Evolutionary conservation across 2,797 vertebrate species (phyloP).

Genomic region (Echeneis naucrates): DNA sequence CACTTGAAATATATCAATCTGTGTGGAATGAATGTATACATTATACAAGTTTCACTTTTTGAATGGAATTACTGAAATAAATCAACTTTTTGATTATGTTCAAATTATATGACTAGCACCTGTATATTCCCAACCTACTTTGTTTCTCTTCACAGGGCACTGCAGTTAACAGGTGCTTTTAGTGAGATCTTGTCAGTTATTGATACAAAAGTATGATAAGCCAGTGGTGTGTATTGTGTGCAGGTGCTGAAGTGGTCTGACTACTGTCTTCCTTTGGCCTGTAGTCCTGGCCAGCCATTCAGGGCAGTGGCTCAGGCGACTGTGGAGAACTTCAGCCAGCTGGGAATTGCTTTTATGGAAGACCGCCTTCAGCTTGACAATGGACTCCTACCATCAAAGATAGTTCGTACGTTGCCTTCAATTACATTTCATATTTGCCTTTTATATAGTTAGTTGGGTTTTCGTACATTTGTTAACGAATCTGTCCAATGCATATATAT

Average conservation of each 20-base stretch:
- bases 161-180: background rate
- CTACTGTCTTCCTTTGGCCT: conserved; percentile 91
- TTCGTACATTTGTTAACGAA: background rate
- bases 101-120: too few species aligned
- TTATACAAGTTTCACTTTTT: too few species aligned
- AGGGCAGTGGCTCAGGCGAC: conserved; percentile 90
- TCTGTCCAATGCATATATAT: too few species aligned
- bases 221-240: conserved; percentile 28
- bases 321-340: conserved; percentile 91
- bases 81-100: too few species aligned
- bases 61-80: too few species aligned
- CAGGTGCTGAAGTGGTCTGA: conserved; percentile 93
- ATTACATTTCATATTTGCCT: background rate
- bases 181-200: background rate
- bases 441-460: background rate
- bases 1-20: too few species aligned
- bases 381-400: conserved; percentile 90
- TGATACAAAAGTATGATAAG: background rate
- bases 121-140: background rate
- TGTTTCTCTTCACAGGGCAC: background rate
- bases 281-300: conserved; percentile 87
- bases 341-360: conserved; percentile 95
- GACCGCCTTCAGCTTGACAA: conserved; percentile 92
- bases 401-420: conserved; percentile 89
- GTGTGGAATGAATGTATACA: too few species aligned